Evolutionary conservation across 2,888 invertebrate species (phyloP), one percentile per base, ranked within the genome.

Genomic region (Chymomyza fuscimana): DNA sequence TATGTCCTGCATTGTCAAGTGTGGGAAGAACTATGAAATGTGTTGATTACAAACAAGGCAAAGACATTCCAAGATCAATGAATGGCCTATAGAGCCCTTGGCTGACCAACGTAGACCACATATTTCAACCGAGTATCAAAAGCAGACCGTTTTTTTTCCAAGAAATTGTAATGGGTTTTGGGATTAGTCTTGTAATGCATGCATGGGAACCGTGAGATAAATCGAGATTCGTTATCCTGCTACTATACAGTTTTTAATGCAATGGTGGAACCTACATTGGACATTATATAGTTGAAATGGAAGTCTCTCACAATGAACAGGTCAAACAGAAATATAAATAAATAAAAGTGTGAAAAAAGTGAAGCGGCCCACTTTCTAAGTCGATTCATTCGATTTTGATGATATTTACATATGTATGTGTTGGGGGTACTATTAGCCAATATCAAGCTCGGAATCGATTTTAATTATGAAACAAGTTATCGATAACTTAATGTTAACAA

Each of bases 21-120:
- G 78, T 82, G 87, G 87, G 75, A 82, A 87, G 40, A 46, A n/a
- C 60, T n/a, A 29, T 15, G 32, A 16, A 80, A 83, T 87, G 87
- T 85, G 82, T 87, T 83, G 82, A 83, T 83, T 87, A 78, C 78
- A 78, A 78, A 36, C 60, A 60, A 32, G 60, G 60, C 36, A 15
- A 32, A 25, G 7, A 15, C 60, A 36, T 60, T 58, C 12, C 32
- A 58, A 58, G 19, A 58, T 58, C 22, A 25, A 19, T 19, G 16
- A 58, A 22, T 19, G 58, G 58, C 52, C 16, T 54, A 10, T 7
- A 19, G 52, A 19, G 16, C 19, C 10, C 16, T 54, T n/a, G 19
- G 52, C 7, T 19, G 52, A 3, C 52, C 52, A 54, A 19, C 19
- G 9, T 6, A 54, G 16, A 15, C 7, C 16, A 19, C 12, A 19